Evolutionary conservation across 2,888 invertebrate genomes (phyloP), one percentile per base, ranked within the genome.

Genomic region (Heliconius ismenius): DNA sequence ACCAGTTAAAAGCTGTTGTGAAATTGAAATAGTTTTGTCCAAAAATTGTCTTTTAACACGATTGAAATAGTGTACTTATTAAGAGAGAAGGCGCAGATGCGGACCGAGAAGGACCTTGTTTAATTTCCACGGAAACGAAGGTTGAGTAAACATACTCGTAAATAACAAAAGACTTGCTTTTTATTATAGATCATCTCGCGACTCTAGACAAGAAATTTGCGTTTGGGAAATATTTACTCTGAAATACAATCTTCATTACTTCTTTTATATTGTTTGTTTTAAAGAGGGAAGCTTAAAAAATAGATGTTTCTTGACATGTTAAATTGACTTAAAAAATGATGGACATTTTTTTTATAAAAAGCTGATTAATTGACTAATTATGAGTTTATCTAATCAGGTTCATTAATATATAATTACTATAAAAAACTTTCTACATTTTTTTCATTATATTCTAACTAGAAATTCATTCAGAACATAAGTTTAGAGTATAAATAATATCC

Each of bases 41-140:
- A 65, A 65, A 65, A n/a, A 7, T 21, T 21, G n/a, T 36, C 4
- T 36, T 4, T 67, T 43, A 39, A 39, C 15, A 43, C 10, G 18
- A 49, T 68, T 68, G 21, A 21, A 28, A 54, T 21, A 69, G 1
- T 54, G 28, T 54, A 6, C 49, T 49, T 69, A 54, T 11, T 21
- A 21, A 10, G 26, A n/a, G 15, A 24, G 24, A 43, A 36, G 3
- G 24, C 24, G 28, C 69, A 54, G 49, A 54, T 54, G 69, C 28
- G 49, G 49, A 69, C 11, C 6, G 21, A 28, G 15, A 21, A 69
- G 26, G 26, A 69, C 43, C 26, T 28, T 54, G 69, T 69, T 69
- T 69, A 69, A 69, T 69, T 69, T 28, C 69, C 54, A 49, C 54
- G 28, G 69, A 69, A 69, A 21, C 43, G 43, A 21, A 69, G 69